Evolutionary conservation across 2,113 vertebrate species (phyloP), one percentile per base, ranked within the genome.

Genomic region (Psephotus haematonotus): DNA sequence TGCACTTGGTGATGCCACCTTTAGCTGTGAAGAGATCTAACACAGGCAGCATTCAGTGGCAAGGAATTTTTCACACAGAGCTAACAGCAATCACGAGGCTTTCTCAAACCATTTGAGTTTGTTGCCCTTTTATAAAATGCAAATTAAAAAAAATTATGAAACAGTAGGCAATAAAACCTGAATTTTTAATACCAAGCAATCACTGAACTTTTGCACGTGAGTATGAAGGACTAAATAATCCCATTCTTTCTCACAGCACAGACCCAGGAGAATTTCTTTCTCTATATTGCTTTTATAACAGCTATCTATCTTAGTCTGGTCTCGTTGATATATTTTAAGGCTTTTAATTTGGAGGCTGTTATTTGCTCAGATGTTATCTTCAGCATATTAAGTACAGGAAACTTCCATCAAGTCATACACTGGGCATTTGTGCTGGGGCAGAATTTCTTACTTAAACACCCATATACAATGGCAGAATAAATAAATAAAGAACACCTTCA

Each of bases 241-340:
- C 69, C n/a, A 60, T 95, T 85, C 91, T 91, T 92, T 76, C 74
- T 90, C 71, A 86, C 68, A 62, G 81, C 80, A 93, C 70, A 91
- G 67, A 83, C 79, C 63, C 82, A 90, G 86, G 96, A 97, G 91
- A 78, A 83, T 96, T 96, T 89, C 92, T 94, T 83, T 96, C 82
- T 75, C 89, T 95, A 85, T 92, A 92, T 89, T 95, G 94, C 74
- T 96, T 96, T 97, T 96, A 94, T 95, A 96, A 96, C 96, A 95
- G 96, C 94, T 96, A 96, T 96, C 93, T 97, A 7, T 97, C 96
- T 96, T 94, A 93, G 88, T 94, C 96, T 97, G 88, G 74, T 97
- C 96, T 95, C 92, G 95, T 89, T 97, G 96, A 91, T 96, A 92
- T 81, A 95, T 96, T 96, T 96, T 96, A 95, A 96, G 79, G 89